Evolutionary conservation across 2,797 vertebrate species (phyloP), one percentile per base, ranked within the genome.

Genomic region (Poeciliopsis presidionis): DNA sequence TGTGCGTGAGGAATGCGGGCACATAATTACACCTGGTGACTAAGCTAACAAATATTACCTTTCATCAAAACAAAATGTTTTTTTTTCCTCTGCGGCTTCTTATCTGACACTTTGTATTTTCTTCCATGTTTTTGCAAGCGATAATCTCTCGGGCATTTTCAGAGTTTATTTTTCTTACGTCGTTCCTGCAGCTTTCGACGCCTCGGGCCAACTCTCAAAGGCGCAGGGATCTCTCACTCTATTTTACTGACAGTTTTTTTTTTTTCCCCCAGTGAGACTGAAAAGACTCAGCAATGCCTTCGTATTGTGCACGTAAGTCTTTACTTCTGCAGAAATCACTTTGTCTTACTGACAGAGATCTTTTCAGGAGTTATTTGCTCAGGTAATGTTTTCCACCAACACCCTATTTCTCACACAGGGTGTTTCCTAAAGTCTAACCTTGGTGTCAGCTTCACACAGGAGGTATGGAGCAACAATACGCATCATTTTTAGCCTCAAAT

Each of bases 301-400:
- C 22, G 22, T 7, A 36, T 75, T 80, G 25, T 72, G 39, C 36
- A 0, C 57, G n/a, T 25, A 57, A 70, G 45, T 86, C 71, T 71
- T 73, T 61, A 13, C 28, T 16, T 81, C 71, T 43, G 51, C 65
- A 25, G 5, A 80, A 51, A 2, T 20, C 73, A 75, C 80, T 73
- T 69, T 82, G 78, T 78, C 72, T 75, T 53, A 75, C 63, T 20
- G 20, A 80, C 78, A 33, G 28, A 75, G 83, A 81, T 59, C 69
- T 81, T 77, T 86, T 89, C 71, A 87, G 73, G 63, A 28, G n/a
- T 72, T 87, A 74, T 88, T 89, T 88, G 80, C 75, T 63, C 30
- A 73, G 69, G 43, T 49, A 72, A 69, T 2, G 11, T 82, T 74
- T 82, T 81, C 70, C 80, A 88, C 57, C 70, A 45, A 78, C 73